Percentiles rank a stretch among this genome's conserved stretches.
Evolutionary conservation across 2,888 invertebrate genomes (phyloP).

Genomic region (Drosophila percnosoma): DNA sequence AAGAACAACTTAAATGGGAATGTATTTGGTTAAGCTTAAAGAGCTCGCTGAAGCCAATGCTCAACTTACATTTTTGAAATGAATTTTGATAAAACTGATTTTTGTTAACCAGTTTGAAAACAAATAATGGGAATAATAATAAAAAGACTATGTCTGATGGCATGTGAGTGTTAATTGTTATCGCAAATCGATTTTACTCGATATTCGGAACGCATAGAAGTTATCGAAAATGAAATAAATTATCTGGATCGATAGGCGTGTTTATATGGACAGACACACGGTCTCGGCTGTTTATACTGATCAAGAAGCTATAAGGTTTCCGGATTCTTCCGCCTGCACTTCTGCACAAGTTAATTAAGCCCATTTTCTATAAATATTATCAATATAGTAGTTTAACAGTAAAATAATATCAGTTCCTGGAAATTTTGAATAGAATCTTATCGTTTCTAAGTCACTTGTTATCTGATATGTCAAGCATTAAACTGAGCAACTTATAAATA

Average conservation of each 20-base stretch:
- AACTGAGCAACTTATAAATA: background rate
- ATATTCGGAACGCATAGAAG: background rate
- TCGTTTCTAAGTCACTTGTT: background rate
- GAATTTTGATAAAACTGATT: background rate
- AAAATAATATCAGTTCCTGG: background rate
- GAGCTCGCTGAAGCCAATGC: background rate
- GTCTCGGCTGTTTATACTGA: background rate
- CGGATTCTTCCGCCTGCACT: background rate
- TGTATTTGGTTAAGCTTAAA: background rate
- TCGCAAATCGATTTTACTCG: background rate
- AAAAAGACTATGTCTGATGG: background rate
- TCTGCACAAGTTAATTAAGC: background rate
- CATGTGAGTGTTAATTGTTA: background rate
- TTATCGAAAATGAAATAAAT: too few relatives aligned
- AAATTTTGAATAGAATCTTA: background rate
- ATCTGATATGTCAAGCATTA: background rate
- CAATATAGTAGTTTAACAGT: background rate
- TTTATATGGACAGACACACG: background rate
- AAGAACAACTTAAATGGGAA: constrained; percentile 8
- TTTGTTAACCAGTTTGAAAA: background rate
- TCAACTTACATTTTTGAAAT: background rate
- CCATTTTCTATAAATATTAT: background rate
- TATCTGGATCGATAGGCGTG: background rate
- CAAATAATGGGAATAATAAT: background rate
- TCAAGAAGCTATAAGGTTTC: background rate